Conservation (phyloP, 2,888 invertebrate species). For the Escarpia spicata region DNA sequence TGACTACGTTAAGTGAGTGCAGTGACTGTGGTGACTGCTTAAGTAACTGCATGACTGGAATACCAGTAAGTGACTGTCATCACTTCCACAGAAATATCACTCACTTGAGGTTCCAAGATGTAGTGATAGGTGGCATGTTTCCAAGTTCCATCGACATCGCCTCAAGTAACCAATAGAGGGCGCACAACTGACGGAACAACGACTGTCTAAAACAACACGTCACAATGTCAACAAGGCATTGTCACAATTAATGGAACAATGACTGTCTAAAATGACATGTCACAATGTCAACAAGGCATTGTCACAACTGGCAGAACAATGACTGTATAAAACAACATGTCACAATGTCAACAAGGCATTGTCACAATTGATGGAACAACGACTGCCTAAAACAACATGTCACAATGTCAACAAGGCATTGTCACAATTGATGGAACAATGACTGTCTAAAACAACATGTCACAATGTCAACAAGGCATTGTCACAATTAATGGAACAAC, state of each 20-base stretch:
- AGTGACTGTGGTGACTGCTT: background rate
- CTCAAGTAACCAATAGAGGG: slow-evolving; percentile 63
- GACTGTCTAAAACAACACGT: slow-evolving; percentile 27
- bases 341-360: background rate
- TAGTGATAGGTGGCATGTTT: slow-evolving; percentile 57
- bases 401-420: background rate
- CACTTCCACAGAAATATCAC: slow-evolving; percentile 37
- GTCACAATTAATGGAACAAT: background rate
- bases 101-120: slow-evolving; percentile 61
- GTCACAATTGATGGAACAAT: background rate
- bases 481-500: no score
- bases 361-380: background rate
- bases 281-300: background rate
- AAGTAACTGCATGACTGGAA: background rate
- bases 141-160: slow-evolving; percentile 59
- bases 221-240: background rate
- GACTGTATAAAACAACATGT: slow-evolving; percentile 22
- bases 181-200: slow-evolving; percentile 63
- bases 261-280: slow-evolving; percentile 23
- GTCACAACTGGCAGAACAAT: background rate
- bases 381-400: slow-evolving; percentile 23
- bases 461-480: no score
- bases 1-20: background rate
- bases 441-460: no score
- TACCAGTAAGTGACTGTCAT: background rate